A percentile compares a stretch with the other conserved stretches of the same genome.
phyloP scores from a whole-genome alignment of 2,113 vertebrate genomes.

The Bubalus kerabau region DNA sequence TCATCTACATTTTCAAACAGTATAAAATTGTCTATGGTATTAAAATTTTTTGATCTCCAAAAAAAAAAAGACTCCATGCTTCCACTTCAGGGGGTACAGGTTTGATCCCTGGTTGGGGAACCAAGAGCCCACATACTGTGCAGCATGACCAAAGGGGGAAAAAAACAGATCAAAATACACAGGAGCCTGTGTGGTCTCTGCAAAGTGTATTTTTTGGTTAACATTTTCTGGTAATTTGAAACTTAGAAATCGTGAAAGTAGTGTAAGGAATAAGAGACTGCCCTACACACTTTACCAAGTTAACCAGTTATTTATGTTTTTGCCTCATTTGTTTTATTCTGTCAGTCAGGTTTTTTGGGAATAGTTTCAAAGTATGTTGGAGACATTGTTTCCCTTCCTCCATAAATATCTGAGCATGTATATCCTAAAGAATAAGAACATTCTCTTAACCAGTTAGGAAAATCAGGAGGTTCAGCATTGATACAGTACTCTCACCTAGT shows the following conservation, averaged over 20 bases:
- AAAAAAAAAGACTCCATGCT: background rate
- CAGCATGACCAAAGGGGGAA: background rate
- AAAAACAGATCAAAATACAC: background rate
- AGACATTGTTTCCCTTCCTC: background rate
- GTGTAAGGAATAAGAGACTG: background rate
- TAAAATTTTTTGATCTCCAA: background rate
- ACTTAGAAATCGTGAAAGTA: background rate
- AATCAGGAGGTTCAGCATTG: background rate
- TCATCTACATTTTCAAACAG: background rate
- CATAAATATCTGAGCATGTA: background rate
- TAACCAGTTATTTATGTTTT: background rate
- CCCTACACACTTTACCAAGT: background rate
- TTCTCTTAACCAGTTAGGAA: background rate
- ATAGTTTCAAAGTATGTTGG: background rate
- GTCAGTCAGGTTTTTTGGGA: background rate
- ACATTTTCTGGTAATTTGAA: background rate
- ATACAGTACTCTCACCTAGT: background rate
- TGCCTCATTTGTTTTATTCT: background rate
- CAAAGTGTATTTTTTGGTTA: background rate
- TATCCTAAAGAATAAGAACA: background rate
- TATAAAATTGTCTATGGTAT: background rate
- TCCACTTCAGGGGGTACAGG: background rate
- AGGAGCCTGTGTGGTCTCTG: background rate
- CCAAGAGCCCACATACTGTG: background rate
- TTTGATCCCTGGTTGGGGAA: background rate